phyloP scores from a whole-genome alignment of 2,113 vertebrate genomes.

The Gymnarchus niloticus region DNA sequence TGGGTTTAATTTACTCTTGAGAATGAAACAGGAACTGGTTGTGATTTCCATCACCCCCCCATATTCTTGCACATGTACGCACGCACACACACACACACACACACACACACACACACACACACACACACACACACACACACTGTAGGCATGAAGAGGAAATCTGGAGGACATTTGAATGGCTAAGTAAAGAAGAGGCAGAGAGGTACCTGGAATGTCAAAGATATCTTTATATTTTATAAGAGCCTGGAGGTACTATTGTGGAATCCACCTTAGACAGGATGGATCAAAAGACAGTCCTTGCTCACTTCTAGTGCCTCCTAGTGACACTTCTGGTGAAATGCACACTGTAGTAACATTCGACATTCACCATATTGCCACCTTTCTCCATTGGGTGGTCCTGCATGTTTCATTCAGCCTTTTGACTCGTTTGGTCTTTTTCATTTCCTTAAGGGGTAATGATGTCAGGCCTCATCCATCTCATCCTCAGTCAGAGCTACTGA shows the following conservation, averaged over 20 bases:
- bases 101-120: not conserved
- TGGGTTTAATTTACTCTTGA: constrained; percentile 47
- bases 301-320: not conserved
- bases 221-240: no score
- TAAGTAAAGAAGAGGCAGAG: no score
- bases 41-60: no score
- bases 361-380: constrained; percentile 27
- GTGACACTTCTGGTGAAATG: not conserved
- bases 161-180: no score
- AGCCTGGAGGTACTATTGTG: no score
- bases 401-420: constrained; percentile 32
- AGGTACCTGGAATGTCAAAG: no score
- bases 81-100: not conserved
- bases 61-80: not conserved
- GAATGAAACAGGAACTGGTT: not conserved
- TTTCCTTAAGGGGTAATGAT: constrained; percentile 42
- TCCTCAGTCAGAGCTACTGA: constrained; percentile 55
- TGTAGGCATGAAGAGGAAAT: not conserved
- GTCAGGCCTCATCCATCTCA: constrained; percentile 61
- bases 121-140: not conserved
- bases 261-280: no score
- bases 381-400: constrained; percentile 19
- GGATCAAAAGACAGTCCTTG: not conserved
- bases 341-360: not conserved
- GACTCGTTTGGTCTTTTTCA: constrained; percentile 35